A percentile compares a stretch with the other conserved stretches of the same genome.
Conservation (phyloP, 2,797 vertebrate genomes). For the Helarctos malayanus region DNA sequence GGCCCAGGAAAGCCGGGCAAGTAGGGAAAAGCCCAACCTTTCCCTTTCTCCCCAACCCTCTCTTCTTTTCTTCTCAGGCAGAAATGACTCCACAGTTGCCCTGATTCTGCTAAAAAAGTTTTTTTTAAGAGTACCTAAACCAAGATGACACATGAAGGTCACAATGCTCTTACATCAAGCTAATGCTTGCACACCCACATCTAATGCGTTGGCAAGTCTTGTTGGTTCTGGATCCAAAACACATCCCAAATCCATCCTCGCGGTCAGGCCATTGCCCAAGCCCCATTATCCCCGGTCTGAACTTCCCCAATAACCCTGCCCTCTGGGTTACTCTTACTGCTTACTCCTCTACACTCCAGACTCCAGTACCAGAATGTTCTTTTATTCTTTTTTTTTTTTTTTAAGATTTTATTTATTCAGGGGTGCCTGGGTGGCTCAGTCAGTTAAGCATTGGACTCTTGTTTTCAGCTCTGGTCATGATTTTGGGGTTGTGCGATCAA, state of each 20-base stretch:
- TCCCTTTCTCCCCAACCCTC: not conserved
- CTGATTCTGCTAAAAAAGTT: not conserved
- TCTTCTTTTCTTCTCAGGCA: not conserved
- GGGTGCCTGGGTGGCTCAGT: not conserved
- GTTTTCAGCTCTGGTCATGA: not conserved
- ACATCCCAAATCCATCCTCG: not conserved
- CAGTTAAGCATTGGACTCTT: not conserved
- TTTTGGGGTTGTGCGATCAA: not conserved
- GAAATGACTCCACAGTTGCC: not conserved
- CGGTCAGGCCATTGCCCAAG: not conserved
- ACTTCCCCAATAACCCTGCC: not conserved
- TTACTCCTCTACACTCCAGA: not conserved
- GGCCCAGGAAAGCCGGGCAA: not conserved
- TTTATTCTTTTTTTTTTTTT: not conserved
- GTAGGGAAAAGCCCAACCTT: not conserved
- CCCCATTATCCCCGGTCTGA: not conserved
- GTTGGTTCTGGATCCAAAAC: not conserved
- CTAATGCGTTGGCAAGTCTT: not conserved
- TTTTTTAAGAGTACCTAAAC: not conserved
- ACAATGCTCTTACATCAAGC: not conserved
- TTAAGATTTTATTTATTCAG: not conserved
- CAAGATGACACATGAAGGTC: not conserved
- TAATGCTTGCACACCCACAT: not conserved
- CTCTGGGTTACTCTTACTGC: not conserved
- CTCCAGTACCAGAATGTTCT: not conserved